These are phyloP conservation scores for Tokudaia tokunoshimensis DNA, from an alignment of 2,797 vertebrate genomes.

Conservation along the genomic window DNA sequence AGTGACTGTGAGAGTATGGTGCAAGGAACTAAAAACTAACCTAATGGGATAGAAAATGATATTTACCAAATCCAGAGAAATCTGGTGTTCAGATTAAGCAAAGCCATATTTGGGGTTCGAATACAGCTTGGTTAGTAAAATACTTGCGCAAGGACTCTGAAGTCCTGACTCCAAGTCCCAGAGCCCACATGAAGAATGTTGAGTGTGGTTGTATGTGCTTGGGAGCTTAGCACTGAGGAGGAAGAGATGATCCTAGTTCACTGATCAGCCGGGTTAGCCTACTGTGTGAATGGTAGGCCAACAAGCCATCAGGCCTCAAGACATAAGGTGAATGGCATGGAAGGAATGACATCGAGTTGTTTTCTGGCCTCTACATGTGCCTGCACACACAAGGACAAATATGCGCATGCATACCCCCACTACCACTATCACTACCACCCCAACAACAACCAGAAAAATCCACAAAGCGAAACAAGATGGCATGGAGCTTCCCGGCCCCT, in stretches of 20 bases:
- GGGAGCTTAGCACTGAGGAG: background rate
- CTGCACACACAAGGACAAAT: background rate
- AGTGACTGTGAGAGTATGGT: background rate
- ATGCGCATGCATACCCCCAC: background rate
- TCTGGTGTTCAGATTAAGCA: background rate
- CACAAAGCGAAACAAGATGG: background rate
- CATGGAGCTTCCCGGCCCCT: background rate
- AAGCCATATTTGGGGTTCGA: background rate
- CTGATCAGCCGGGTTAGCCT: background rate
- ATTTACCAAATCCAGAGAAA: background rate
- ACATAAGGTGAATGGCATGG: background rate
- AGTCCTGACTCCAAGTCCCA: background rate
- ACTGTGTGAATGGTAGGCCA: background rate
- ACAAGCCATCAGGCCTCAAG: background rate
- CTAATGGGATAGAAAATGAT: background rate
- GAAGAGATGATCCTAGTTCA: background rate
- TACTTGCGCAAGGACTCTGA: background rate
- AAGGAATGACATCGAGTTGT: background rate
- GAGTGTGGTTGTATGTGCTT: too few relatives aligned
- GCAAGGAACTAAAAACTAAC: background rate
- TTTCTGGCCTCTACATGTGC: background rate
- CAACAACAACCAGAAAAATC: background rate
- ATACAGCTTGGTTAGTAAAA: background rate
- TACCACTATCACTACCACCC: too few relatives aligned
- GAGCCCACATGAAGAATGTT: background rate